Evolutionary conservation across 2,888 invertebrate species (phyloP).

Genomic region (Caenorhabditis sinica): DNA sequence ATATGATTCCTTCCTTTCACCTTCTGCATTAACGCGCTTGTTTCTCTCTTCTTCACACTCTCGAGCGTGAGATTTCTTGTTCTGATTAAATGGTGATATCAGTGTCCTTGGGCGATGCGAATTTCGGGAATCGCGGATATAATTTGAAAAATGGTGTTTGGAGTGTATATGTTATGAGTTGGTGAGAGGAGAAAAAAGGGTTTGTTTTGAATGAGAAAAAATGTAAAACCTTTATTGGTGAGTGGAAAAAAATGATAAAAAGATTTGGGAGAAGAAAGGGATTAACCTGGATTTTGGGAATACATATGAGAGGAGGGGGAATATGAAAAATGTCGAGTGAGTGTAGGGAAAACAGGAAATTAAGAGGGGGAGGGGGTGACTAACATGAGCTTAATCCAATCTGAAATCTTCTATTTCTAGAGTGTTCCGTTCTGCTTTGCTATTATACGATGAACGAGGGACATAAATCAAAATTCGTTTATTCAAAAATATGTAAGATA

Average conservation of each 20-base stretch:
- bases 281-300: constrained; percentile 8
- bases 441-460: too few relatives aligned
- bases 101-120: not conserved
- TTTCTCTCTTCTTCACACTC: not conserved
- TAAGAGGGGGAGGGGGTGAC: not conserved
- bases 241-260: not conserved
- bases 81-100: constrained; percentile 28
- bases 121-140: not conserved
- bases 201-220: not conserved
- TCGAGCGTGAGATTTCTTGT: constrained; percentile 32
- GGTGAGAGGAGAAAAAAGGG: not conserved
- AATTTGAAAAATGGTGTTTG: not conserved
- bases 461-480: too few relatives aligned
- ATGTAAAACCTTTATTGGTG: not conserved
- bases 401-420: not conserved
- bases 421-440: not conserved
- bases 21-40: constrained; percentile 22
- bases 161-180: not conserved
- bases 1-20: constrained; percentile 20
- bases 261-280: not conserved
- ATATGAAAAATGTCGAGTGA: not conserved
- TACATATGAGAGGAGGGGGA: not conserved
- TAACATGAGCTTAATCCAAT: constrained; percentile 7
- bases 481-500: too few relatives aligned
- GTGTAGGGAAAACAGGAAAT: not conserved